Percentiles rank a stretch among this genome's conserved stretches.
Evolutionary conservation across 2,113 vertebrate genomes (phyloP).

Genomic region (Pseudorectes ferrugineus): DNA sequence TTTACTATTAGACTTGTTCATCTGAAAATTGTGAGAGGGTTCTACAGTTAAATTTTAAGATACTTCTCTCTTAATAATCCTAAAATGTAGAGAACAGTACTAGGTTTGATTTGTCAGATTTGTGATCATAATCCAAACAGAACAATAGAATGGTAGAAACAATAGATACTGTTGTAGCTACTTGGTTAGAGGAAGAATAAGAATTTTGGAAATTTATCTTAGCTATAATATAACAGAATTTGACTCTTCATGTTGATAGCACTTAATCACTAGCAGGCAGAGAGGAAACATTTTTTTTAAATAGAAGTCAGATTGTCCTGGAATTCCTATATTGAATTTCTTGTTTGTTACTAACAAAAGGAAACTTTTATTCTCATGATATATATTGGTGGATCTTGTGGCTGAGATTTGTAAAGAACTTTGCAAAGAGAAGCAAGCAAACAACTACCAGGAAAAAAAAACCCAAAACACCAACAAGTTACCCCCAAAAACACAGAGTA

Average conservation of each 20-base stretch:
- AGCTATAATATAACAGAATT: not conserved
- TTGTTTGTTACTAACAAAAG: not conserved
- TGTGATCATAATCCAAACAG: not conserved
- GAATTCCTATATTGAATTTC: not conserved
- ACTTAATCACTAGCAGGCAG: not conserved
- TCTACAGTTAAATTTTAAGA: not conserved
- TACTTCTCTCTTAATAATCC: not conserved
- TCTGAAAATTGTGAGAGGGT: not conserved
- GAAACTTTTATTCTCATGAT: not conserved
- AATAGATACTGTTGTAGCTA: not conserved
- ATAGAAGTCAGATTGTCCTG: not conserved
- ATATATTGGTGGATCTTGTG: not conserved
- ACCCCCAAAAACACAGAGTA: fast-evolving
- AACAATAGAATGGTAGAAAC: not conserved
- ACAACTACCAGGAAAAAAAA: not conserved
- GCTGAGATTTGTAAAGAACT: not conserved
- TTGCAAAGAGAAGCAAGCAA: not conserved
- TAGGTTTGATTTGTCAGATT: not conserved
- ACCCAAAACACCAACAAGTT: not conserved
- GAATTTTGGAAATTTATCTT: not conserved
- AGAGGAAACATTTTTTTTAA: not conserved
- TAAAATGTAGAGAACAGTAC: fast-evolving
- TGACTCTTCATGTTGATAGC: not conserved
- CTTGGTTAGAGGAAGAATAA: not conserved
- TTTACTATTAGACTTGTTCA: not conserved